phyloP scores from a whole-genome alignment of 2,888 invertebrate species.

The Cheilosia variabilis region DNA sequence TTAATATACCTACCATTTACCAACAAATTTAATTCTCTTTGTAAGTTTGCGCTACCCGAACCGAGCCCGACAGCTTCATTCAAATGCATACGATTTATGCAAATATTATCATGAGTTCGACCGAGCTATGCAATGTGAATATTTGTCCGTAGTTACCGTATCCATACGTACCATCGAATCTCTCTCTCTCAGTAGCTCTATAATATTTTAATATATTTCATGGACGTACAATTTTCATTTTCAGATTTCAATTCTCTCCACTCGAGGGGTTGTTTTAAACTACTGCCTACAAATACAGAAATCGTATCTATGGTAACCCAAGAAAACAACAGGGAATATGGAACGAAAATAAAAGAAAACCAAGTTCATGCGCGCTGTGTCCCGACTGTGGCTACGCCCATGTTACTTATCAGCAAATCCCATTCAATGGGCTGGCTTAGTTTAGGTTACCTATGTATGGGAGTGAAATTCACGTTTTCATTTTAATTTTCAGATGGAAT shows the following conservation, averaged over 20 bases:
- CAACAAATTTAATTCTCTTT: constrained; percentile 55
- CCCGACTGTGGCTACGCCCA: constrained; percentile 25
- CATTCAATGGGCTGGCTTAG: constrained; percentile 30
- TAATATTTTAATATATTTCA: constrained; percentile 60
- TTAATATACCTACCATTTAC: constrained; percentile 52
- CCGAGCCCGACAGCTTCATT: constrained; percentile 44
- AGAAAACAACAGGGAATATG: constrained; percentile 46
- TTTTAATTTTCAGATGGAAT: constrained; percentile 20
- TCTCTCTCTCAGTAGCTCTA: constrained; percentile 36
- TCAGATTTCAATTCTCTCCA: constrained; percentile 54
- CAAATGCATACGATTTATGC: constrained; percentile 60
- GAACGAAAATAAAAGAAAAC: constrained; percentile 26
- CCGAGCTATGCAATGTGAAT: constrained; percentile 38
- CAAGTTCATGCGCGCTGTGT: constrained; percentile 40
- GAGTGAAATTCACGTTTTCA: constrained; percentile 18
- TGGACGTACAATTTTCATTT: constrained; percentile 58
- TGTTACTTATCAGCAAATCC: constrained; percentile 38
- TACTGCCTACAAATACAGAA: constrained; percentile 43
- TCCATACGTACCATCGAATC: constrained; percentile 3
- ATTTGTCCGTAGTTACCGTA: constrained; percentile 3
- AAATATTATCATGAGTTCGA: constrained; percentile 55
- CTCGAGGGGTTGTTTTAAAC: constrained; percentile 54
- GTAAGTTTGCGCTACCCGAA: constrained; percentile 37
- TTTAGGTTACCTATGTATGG: constrained; percentile 33
- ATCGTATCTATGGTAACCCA: constrained; percentile 65